Conservation (phyloP, 2,113 vertebrate genomes). For the Bujurquina vittata region DNA sequence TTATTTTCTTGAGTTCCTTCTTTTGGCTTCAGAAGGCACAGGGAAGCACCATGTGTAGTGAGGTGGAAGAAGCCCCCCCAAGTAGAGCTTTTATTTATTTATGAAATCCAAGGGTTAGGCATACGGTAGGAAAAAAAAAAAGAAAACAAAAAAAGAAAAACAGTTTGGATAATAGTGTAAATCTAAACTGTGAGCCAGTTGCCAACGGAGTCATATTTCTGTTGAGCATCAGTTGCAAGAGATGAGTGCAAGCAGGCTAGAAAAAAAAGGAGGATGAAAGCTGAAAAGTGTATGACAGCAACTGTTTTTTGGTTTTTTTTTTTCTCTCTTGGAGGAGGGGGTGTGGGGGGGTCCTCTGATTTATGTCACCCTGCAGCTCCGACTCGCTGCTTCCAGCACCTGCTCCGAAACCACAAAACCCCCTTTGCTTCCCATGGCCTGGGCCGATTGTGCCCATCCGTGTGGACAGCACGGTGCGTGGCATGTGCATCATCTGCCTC, state of each 20-base stretch:
- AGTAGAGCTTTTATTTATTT: constrained; percentile 78
- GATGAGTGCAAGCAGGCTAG: constrained; percentile 9
- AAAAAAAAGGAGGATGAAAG: neutral
- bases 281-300: constrained; percentile 11
- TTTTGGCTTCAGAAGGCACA: constrained; percentile 62
- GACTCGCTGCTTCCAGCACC: constrained; percentile 40
- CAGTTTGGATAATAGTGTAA: constrained; percentile 25
- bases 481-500: constrained; percentile 61
- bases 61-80: constrained; percentile 68
- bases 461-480: constrained; percentile 43
- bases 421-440: constrained; percentile 48
- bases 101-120: constrained; percentile 67
- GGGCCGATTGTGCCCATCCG: constrained; percentile 44
- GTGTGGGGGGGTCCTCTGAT: constrained; percentile 30
- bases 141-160: neutral
- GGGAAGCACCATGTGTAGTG: constrained; percentile 55
- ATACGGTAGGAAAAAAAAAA: constrained; percentile 22
- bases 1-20: constrained; percentile 60
- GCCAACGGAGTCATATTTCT: constrained; percentile 28
- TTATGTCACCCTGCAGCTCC: constrained; percentile 48
- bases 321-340: neutral
- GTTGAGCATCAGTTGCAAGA: constrained; percentile 22
- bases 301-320: neutral
- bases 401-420: constrained; percentile 48
- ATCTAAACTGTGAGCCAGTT: constrained; percentile 17